A percentile compares a stretch with the other conserved stretches of the same genome.
These are phyloP conservation scores for Orthosia gracilis DNA, from an alignment of 2,888 invertebrate genomes.

Conservation along the genomic window DNA sequence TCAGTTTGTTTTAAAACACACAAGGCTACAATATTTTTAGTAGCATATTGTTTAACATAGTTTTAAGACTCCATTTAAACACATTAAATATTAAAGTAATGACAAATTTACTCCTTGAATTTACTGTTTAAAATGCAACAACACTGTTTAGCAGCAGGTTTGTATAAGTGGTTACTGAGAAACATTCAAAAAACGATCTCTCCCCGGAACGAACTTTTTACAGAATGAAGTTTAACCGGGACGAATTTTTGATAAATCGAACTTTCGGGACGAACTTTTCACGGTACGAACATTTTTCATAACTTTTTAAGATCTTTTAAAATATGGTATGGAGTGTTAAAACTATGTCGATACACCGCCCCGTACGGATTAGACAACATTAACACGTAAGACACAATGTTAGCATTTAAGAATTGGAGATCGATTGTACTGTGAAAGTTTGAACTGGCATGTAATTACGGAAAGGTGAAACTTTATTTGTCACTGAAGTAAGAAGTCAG, in stretches of 20 bases:
- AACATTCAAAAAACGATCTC: neutral
- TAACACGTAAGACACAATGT: conserved; percentile 60
- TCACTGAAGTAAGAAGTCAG: too few species aligned
- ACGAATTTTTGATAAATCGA: neutral
- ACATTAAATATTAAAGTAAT: neutral
- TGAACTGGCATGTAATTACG: conserved; percentile 1
- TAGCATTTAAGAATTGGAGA: conserved; percentile 53
- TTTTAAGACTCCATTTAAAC: conserved; percentile 44
- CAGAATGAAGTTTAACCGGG: neutral
- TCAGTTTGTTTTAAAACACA: conserved; percentile 38
- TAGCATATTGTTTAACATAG: conserved; percentile 30
- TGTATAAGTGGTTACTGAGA: too few species aligned
- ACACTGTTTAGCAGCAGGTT: neutral
- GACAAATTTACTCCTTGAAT: neutral
- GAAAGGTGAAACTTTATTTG: too few species aligned
- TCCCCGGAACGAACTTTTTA: neutral
- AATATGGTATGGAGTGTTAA: conserved; percentile 27
- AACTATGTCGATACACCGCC: conserved; percentile 36
- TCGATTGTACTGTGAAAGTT: conserved; percentile 29
- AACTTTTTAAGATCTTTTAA: neutral
- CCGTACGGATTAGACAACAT: conserved; percentile 52
- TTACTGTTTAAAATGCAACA: neutral
- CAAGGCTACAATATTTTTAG: conserved; percentile 38
- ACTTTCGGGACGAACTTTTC: neutral
- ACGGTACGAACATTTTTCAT: neutral